Evolutionary conservation across 1,140 invertebrate genomes (phyloP), one percentile per base, ranked within the genome.

Genomic region (Callitettix versicolor): DNA sequence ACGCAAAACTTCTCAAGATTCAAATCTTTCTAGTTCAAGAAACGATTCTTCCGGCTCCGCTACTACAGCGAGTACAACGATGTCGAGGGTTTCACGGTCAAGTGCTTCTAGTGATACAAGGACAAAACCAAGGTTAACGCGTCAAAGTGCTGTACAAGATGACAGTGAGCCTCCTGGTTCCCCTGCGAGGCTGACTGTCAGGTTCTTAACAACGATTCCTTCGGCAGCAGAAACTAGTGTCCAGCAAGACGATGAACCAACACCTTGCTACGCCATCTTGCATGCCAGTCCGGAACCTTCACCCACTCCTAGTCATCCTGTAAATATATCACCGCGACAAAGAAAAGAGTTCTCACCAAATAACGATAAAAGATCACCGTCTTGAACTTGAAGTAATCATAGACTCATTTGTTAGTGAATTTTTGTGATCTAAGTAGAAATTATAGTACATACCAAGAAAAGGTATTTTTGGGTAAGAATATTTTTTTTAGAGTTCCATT

Each of bases 11-110:
- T 91, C 87, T 1, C 89, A 92, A 67, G 89, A 93, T 64, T 92
- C 88, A 0, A 92, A 90, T 68, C 68, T 92, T 47, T 90, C 86
- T 41, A 87, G 83, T 61, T 88, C 63, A 1, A 74, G 89, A 12
- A 92, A 92, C 67, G 89, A 94, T 68, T 92, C 88, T 0, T 91
- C 87, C 1, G 87, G 86, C 1, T 90, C 87, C 0, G 82, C 79
- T 0, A 88, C 87, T 0, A 91, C 87, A 0, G 86, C 86, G 14
- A 88, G 85, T 61, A 91, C 88, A 3, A 86, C 87, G 1, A 74
- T 86, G 36, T 89, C 86, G 1, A 86, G 83, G 65, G 82, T 80
- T 0, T 78, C 74, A 4, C 65, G 68, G 21, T 57, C 61, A 5
- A 54, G 53, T 33, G 58, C 57, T 20, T 53, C 55, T 4, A 55